Conservation (phyloP, 2,797 vertebrate species). For the Sebastes itinus region DNA sequence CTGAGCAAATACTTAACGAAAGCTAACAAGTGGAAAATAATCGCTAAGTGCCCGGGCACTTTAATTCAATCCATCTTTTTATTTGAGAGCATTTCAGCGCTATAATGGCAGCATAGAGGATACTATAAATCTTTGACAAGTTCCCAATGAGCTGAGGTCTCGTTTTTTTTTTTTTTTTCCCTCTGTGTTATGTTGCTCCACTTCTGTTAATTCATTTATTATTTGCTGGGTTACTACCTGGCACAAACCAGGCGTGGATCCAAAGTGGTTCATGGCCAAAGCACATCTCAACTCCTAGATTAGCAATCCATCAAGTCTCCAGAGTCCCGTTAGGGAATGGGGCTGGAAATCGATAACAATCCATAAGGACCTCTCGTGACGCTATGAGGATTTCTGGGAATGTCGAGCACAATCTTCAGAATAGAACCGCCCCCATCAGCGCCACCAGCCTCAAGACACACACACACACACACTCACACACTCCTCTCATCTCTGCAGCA, state of each 20-base stretch:
- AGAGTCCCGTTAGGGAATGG: slow-evolving; percentile 60
- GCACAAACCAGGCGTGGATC: slow-evolving; percentile 50
- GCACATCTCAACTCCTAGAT: slow-evolving; percentile 68
- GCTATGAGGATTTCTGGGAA: slow-evolving; percentile 70
- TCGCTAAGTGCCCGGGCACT: slow-evolving; percentile 70
- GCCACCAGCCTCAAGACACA: slow-evolving; percentile 11
- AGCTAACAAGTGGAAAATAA: slow-evolving; percentile 82
- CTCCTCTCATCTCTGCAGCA: not conserved
- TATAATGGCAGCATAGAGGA: slow-evolving; percentile 47
- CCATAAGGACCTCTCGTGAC: slow-evolving; percentile 64
- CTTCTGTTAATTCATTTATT: slow-evolving; percentile 71
- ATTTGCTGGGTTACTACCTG: slow-evolving; percentile 63
- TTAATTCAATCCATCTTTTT: slow-evolving; percentile 77
- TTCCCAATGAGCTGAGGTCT: slow-evolving; percentile 54
- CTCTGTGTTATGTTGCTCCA: slow-evolving; percentile 33
- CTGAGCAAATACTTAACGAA: slow-evolving; percentile 75
- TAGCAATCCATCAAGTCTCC: slow-evolving; percentile 75
- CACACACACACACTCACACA: not conserved
- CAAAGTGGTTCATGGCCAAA: slow-evolving; percentile 65
- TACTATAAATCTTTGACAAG: slow-evolving; percentile 70
- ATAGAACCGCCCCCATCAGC: slow-evolving; percentile 19
- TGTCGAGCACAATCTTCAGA: slow-evolving; percentile 63
- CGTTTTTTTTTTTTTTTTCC: not conserved
- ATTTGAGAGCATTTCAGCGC: slow-evolving; percentile 58
- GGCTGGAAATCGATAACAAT: slow-evolving; percentile 72